Evolutionary conservation across 2,113 vertebrate species (phyloP).

Genomic region (Emydocephalus ijimae): DNA sequence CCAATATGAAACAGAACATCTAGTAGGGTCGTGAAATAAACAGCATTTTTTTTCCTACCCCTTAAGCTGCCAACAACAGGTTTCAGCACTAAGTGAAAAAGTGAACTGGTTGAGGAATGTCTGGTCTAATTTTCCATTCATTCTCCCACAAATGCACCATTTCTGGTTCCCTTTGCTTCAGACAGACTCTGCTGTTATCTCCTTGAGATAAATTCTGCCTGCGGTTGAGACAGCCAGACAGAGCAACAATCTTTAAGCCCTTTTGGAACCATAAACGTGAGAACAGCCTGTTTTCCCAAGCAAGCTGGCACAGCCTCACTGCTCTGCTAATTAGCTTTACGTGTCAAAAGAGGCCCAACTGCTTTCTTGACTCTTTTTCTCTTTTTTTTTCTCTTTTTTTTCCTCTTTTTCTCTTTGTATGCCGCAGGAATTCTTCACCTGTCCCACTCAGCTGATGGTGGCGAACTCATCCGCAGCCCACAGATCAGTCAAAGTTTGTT

Average conservation of each 20-base stretch:
- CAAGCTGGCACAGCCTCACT: constrained; percentile 27
- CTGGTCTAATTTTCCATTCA: background rate
- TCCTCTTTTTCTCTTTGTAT: constrained; percentile 32
- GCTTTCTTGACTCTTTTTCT: constrained; percentile 28
- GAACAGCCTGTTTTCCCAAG: constrained; percentile 10
- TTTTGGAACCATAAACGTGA: constrained; percentile 20
- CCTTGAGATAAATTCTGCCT: constrained; percentile 10
- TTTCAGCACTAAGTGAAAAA: background rate
- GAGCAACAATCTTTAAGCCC: constrained; percentile 40
- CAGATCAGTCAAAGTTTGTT: background rate
- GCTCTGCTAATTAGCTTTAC: constrained; percentile 51
- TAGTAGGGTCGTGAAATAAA: background rate
- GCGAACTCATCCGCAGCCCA: background rate
- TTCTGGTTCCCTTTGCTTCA: background rate
- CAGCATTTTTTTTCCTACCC: background rate
- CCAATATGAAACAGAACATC: background rate
- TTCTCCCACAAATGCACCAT: background rate
- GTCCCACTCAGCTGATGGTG: background rate
- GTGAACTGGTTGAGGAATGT: background rate
- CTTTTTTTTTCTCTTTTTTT: too few species aligned
- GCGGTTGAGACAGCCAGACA: constrained; percentile 9
- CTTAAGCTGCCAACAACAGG: background rate
- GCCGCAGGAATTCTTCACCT: constrained; percentile 19
- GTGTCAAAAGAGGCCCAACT: constrained; percentile 22
- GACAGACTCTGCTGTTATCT: constrained; percentile 8